These are phyloP conservation scores for Periphyllus acericola DNA, from an alignment of 2,888 invertebrate genomes.

Conservation along the genomic window DNA sequence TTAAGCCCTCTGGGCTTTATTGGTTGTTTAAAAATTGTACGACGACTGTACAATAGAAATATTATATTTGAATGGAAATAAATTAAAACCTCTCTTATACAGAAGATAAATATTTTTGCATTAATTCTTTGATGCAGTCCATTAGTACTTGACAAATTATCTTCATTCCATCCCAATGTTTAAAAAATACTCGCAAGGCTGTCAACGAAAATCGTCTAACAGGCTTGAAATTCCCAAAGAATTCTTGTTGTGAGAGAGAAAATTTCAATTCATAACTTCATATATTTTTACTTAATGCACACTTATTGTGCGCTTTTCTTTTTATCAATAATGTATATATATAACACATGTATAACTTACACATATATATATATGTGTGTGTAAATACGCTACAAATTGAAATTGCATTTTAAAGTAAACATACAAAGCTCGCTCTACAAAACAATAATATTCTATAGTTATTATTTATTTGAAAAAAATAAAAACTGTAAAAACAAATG, in stretches of 20 bases:
- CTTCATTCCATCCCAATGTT: not conserved
- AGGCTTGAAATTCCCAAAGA: not conserved
- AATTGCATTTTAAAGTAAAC: too few species aligned
- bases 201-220: conserved; percentile 4
- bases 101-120: not conserved
- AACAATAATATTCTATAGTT: too few species aligned
- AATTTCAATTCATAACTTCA: not conserved
- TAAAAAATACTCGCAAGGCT: not conserved
- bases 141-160: conserved; percentile 7
- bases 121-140: not conserved
- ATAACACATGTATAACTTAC: too few species aligned
- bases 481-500: not conserved
- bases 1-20: too few species aligned
- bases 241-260: not conserved
- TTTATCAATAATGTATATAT: not conserved
- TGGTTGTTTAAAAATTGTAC: too few species aligned
- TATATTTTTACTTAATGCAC: not conserved
- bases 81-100: not conserved
- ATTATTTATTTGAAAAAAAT: not conserved
- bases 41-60: too few species aligned
- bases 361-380: too few species aligned
- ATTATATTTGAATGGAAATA: not conserved
- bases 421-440: too few species aligned
- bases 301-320: not conserved
- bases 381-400: not conserved